Evolutionary conservation across 1,140 invertebrate species (phyloP), one percentile per base, ranked within the genome.

Genomic region (Holcopasites calliopsidis): DNA sequence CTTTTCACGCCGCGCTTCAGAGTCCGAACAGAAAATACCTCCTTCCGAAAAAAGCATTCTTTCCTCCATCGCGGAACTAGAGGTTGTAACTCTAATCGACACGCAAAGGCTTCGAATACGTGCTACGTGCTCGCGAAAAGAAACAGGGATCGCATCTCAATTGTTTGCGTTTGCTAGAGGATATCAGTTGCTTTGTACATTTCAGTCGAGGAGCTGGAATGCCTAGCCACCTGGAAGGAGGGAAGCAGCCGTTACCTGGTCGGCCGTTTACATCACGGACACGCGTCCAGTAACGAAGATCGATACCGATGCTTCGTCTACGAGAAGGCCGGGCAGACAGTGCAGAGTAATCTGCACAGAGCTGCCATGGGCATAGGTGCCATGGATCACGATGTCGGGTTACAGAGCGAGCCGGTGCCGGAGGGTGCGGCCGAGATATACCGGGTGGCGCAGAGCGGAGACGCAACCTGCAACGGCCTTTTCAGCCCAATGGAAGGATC

Each of bases 261-360:
- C 49, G 97, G 96, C 26, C 95, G 88, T 85, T 91, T 96, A 35
- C 94, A 95, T 81, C 95, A 96, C 92, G 95, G 95, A 87, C 96
- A 97, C 90, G 96, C 96, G 47, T 96, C 96, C 70, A 96, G 95
- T 79, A 97, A 97, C 91, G 97, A 98, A 90, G 97, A 98, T 89
- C 94, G 96, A 69, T 98, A 97, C 91, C 93, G 97, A 76, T 98
- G 97, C 93, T 98, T 98, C 92, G 96, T 98, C 42, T 97, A 96
- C 91, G 96, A 97, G 91, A 95, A 96, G 92, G 95, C 93, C 26
- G 89, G 84, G 6, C 92, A 90, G 75, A 88, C 79, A 38, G 86
- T 89, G 44, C 79, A 83, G 65, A 84, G 87, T 38, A 87, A 84
- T 55, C 72, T 90, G 68, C 89, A 86, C 58, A 85, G 89, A 57